Base-by-base conservation (phyloP, 2,888 invertebrate species). In the Pheosia gnoma region DNA sequence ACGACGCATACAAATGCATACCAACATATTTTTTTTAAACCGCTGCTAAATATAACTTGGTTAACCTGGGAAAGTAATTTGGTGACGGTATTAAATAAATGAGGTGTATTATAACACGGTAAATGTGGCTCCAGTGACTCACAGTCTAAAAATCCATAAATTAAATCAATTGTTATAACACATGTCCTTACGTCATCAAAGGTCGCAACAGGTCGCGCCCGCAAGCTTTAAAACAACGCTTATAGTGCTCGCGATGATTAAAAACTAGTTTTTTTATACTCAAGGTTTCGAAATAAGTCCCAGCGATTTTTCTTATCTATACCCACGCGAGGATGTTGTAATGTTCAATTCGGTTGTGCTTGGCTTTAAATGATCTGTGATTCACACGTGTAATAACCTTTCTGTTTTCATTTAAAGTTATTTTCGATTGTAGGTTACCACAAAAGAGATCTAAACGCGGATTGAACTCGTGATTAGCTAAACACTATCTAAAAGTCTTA, bases 191-290 rank as follows among this genome's bases (percentile, higher is more conserved):
- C 54, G 60, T 65, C 61, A 67, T 5, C 55, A 61, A 59, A 70
- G 60, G 62, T 69, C 64, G 55, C 59, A 53, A 25, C 60, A 55
- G 57, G 62, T 61, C 57, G 52, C 53, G 38, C 65, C 62, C 57
- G 64, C 63, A 43, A 58, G 38, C 38, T 65, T 59, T 66, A 61
- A 62, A 74, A 67, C 67, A 64, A 70, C 66, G 65, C 70, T 57
- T 71, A 72, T 69, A 74, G 71, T 72, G 76, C 41, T 9, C 8
- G 25, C 73, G 66, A 75, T 80, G 74, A 75, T 75, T 78, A 74
- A 71, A 81, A 82, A 82, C 80, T 75, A 71, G 82, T 82, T 83
- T 71, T 68, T 79, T 73, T 77, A 59, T 68, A 77, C 60, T 82
- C 82, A 85, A 84, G 84, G 83, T 75, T 79, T 66, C 9, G 45